Conservation (phyloP, 1,140 invertebrate species). For the Marisa cornuarietis region DNA sequence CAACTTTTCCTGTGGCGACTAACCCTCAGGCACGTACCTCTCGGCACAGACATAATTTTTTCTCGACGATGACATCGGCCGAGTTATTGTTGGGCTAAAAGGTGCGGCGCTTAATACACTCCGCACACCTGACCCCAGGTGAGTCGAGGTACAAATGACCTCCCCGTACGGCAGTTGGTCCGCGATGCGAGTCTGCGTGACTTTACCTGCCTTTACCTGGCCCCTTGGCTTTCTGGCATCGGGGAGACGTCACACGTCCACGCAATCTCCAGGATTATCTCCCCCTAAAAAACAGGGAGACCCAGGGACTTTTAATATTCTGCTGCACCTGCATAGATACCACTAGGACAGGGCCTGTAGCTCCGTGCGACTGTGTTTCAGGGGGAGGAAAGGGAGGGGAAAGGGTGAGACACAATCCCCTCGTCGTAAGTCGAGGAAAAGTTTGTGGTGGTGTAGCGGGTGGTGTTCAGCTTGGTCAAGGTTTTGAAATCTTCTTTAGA, state of each 20-base stretch:
- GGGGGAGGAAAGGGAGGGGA: neutral
- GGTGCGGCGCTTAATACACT: too few relatives aligned
- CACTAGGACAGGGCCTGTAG: neutral
- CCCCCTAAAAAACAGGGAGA: conserved; percentile 1
- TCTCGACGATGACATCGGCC: too few relatives aligned
- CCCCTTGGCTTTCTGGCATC: neutral
- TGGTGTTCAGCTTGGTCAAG: too few relatives aligned
- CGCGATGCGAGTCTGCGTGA: neutral
- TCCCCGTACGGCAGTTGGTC: neutral
- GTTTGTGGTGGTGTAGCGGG: too few relatives aligned
- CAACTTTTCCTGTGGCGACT: too few relatives aligned
- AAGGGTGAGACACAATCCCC: too few relatives aligned
- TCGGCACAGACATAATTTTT: too few relatives aligned
- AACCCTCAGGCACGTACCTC: too few relatives aligned
- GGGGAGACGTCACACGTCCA: conserved; percentile 12
- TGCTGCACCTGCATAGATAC: conserved; percentile 12
- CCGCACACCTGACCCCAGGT: neutral
- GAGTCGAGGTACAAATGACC: neutral
- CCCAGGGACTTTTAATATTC: conserved; percentile 3
- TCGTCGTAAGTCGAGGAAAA: too few relatives aligned
- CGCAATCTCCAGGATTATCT: conserved; percentile 10
- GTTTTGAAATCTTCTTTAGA: too few relatives aligned
- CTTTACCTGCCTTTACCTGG: neutral
- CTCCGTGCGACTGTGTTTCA: neutral
- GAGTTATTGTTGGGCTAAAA: too few relatives aligned